These are phyloP conservation scores for Aldrovandia affinis DNA, from an alignment of 2,797 vertebrate species.

Conservation along the genomic window DNA sequence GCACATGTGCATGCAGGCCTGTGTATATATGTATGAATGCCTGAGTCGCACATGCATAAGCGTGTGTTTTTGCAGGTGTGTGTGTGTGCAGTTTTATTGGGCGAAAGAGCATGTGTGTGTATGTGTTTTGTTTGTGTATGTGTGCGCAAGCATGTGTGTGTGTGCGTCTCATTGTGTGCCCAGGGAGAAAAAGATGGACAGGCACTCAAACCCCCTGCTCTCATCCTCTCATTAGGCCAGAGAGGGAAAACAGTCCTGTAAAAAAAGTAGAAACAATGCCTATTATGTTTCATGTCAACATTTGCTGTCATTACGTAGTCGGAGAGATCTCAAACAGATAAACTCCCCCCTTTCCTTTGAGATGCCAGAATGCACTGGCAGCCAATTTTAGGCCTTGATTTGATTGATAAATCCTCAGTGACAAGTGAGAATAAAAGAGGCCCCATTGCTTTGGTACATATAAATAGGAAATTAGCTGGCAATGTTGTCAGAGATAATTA, in stretches of 20 bases:
- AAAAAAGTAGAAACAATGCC: conserved; percentile 54
- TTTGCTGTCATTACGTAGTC: conserved; percentile 73
- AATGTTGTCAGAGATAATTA: conserved; percentile 92
- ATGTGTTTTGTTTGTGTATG: conserved; percentile 19
- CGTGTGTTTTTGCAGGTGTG: conserved; percentile 15
- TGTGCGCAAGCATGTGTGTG: conserved; percentile 37
- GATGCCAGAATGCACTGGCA: conserved; percentile 63
- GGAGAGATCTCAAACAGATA: conserved; percentile 80
- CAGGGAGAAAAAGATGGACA: conserved; percentile 35
- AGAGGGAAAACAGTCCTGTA: conserved; percentile 46
- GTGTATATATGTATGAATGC: conserved; percentile 26
- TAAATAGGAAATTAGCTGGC: conserved; percentile 90
- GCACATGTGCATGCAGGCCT: conserved; percentile 13
- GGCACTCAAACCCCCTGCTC: conserved; percentile 32
- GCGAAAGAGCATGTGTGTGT: conserved; percentile 11
- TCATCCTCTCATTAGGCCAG: conserved; percentile 36
- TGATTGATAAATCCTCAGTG: conserved; percentile 89
- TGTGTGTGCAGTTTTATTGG: too few relatives aligned
- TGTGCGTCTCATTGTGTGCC: conserved; percentile 30
- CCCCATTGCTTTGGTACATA: conserved; percentile 81
- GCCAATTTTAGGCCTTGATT: conserved; percentile 80
- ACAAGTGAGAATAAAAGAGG: conserved; percentile 82
- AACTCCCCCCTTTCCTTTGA: conserved; percentile 76
- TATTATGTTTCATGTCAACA: conserved; percentile 72
- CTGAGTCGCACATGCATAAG: too few relatives aligned